Evolutionary conservation across 1,140 invertebrate genomes (phyloP).

Genomic region (Neodiprion fabricii): DNA sequence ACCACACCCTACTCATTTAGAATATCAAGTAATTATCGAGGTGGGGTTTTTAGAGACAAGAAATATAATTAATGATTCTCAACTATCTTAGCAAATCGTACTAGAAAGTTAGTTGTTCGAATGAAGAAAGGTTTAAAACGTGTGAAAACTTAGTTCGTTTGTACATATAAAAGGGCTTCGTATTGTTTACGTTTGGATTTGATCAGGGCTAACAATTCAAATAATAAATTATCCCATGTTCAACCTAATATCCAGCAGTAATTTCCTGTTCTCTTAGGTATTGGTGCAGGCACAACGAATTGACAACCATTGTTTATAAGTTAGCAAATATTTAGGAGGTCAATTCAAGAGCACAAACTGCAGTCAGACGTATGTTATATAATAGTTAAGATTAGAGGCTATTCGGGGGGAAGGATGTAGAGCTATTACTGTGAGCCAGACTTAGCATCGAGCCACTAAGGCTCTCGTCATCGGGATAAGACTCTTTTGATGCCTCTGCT

Average conservation of each 20-base stretch:
- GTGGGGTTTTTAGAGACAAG: too few species aligned
- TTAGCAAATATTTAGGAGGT: conserved; percentile 12
- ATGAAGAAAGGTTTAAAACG: background rate
- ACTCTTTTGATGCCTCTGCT: conserved; percentile 86
- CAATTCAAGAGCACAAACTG: conserved; percentile 36
- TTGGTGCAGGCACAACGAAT: background rate
- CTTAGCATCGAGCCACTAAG: conserved; percentile 93
- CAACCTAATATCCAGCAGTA: conserved; percentile 30
- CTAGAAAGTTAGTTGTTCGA: too few species aligned
- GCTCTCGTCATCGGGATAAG: conserved; percentile 86
- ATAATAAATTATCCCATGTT: conserved; percentile 43
- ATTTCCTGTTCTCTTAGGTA: conserved; percentile 3
- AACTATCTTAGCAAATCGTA: background rate
- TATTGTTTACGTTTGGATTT: conserved; percentile 35
- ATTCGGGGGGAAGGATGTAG: conserved; percentile 84
- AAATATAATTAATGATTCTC: too few species aligned
- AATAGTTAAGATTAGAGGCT: conserved; percentile 73
- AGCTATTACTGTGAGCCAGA: conserved; percentile 92
- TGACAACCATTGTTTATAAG: conserved; percentile 11
- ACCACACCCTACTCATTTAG: too few species aligned
- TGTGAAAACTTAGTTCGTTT: background rate
- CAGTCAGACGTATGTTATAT: conserved; percentile 49
- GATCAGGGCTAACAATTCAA: conserved; percentile 39
- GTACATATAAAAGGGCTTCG: conserved; percentile 1
- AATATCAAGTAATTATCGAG: too few species aligned